Base-by-base conservation (phyloP, 2,888 invertebrate genomes). In the Nezara viridula region DNA sequence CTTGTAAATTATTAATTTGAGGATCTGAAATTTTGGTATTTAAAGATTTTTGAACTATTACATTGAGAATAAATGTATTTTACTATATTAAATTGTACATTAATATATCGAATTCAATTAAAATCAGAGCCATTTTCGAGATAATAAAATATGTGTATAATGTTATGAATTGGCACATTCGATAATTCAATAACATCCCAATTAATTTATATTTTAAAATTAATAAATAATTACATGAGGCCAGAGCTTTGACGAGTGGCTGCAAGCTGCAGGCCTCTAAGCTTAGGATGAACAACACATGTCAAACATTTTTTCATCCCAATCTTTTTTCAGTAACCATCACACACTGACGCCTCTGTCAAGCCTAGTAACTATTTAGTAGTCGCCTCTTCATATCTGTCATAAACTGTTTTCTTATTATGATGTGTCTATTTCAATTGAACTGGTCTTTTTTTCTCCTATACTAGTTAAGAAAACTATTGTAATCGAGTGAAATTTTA, bases 301-400 rank as follows among this genome's bases (percentile, higher is more conserved):
- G 66, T 73, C 66, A 73, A 73, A 21, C 4, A 14, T 73, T 73
- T 73, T 73, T 73, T 73, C 66, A 73, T 37, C 21, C 21, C 60
- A 0, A 19, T 19, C 66, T 73, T 73, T 66, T 73, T 73, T 73
- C 66, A 73, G 37, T 37, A 73, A 73, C 66, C 66, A 73, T 73
- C 66, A 37, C 66, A 73, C 66, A 73, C 66, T 73, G 66, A 73
- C 66, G 66, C 66, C 66, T 37, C 60, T 32, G 27, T 27, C 60
- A 60, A 27, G 27, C 60, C 66, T 37, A 73, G 66, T 73, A 73
- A 37, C 66, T 73, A 14, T 37, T 73, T 73, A 37, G 66, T 73
- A 37, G 60, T 60, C 60, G 27, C 14, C 19, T 37, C 19, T 37
- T 73, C 66, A 37, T 73, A 73, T 73, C 14, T 37, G 37, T 73